A percentile compares a stretch with the other conserved stretches of the same genome.
These are phyloP conservation scores for Agriopis aurantiaria DNA, from an alignment of 2,888 invertebrate genomes.

Conservation along the genomic window DNA sequence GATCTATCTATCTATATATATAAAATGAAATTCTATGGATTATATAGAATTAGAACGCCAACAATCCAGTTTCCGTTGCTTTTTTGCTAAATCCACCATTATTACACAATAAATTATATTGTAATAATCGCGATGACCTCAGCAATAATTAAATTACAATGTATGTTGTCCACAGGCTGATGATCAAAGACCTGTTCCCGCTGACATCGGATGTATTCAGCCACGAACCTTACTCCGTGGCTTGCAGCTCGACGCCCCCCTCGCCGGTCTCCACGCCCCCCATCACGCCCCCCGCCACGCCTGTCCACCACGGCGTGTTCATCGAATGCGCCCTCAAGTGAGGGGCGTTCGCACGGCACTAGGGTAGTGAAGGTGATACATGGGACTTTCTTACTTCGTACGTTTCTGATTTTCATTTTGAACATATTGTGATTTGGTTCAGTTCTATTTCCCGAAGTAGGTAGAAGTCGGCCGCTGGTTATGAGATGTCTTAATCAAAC, in stretches of 20 bases:
- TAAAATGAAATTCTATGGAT: no score
- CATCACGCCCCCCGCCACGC: constrained; percentile 40
- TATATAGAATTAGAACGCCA: no score
- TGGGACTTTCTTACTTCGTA: background rate
- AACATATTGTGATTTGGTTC: background rate
- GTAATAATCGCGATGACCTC: no score
- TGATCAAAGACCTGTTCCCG: constrained; percentile 87
- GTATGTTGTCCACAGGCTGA: constrained; percentile 70
- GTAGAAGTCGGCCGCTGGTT: constrained; percentile 25
- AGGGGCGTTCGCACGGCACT: constrained; percentile 44
- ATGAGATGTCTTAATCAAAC: background rate
- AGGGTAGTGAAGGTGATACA: constrained; percentile 24
- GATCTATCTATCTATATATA: no score
- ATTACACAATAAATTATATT: no score
- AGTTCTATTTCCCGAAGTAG: constrained; percentile 1
- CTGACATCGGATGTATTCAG: constrained; percentile 85
- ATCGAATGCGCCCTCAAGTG: constrained; percentile 84
- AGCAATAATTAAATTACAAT: no score
- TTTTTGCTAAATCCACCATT: no score
- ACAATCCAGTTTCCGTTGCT: no score
- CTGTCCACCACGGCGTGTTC: constrained; percentile 61
- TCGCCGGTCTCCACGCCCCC: constrained; percentile 36
- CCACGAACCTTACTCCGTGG: constrained; percentile 48
- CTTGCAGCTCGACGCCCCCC: constrained; percentile 42
- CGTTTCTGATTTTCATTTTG: background rate